Evolutionary conservation across 2,888 invertebrate genomes (phyloP), one percentile per base, ranked within the genome.

Genomic region (Amaurobius ferox): DNA sequence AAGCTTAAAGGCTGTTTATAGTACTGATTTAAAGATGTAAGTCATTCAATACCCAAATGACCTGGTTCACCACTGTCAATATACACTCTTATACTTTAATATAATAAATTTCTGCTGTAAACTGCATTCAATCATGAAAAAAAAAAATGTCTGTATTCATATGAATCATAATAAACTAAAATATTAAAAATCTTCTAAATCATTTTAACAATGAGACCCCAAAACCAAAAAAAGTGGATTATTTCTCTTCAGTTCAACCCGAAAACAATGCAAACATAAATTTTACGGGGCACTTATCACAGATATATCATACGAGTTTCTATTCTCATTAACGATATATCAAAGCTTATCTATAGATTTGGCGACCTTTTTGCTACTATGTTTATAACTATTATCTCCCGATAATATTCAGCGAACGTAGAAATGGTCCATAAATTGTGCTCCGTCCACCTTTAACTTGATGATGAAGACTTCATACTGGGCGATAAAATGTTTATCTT

Each of bases 401-500:
- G 2, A 23, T 55, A 55, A 23, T 55, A 55, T 55, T 55, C 55
- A 5, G 23, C 5, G 5, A 23, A 23, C 55, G 55, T 55, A 6
- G 23, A 55, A 55, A 23, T 55, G 23, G 19, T 19, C 55, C 19
- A 55, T 55, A 55, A 55, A 55, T 55, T 55, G 19, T 23, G 23
- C 2, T n/a, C 3, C 5, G 5, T 55, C 19, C 23, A 5, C 3
- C 23, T 5, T 55, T 19, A 23, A 23, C 23, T 23, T 23, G 55
- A 5, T 55, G 55, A 55, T 55, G 55, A 55, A 55, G 55, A 55
- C 55, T 19, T 55, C 55, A 55, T 23, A 55, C 55, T 19, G 55
- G 16, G 55, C 23, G 55, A 55, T 55, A 55, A 55, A 55, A 23
- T 23, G 23, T 55, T 55, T 55, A 55, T 55, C 55, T 23, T 3